These are phyloP conservation scores for Ostrea edulis DNA, from an alignment of 1,140 invertebrate species.

Conservation along the genomic window DNA sequence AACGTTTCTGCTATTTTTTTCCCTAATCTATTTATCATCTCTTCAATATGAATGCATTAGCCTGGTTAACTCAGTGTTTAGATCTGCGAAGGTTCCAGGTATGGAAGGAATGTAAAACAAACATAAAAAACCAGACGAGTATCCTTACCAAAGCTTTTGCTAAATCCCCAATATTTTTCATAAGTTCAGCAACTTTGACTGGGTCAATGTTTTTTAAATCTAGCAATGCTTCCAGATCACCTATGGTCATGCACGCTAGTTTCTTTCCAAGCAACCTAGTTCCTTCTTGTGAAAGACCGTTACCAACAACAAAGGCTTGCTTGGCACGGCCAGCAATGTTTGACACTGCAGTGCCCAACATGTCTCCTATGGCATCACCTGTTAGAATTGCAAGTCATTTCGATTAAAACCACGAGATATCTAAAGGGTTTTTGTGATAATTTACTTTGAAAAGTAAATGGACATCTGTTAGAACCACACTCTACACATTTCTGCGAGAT, in stretches of 20 bases:
- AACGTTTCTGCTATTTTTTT: no score
- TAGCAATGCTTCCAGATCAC: slow-evolving; percentile 63
- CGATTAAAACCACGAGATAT: no score
- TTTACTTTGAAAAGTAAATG: no score
- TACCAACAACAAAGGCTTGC: slow-evolving; percentile 60
- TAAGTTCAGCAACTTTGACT: slow-evolving; percentile 56
- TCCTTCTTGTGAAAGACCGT: slow-evolving; percentile 63
- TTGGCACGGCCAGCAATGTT: slow-evolving; percentile 45
- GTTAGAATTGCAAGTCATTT: background rate
- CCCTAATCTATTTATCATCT: no score
- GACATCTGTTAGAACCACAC: no score
- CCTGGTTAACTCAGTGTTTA: no score
- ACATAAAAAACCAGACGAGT: no score
- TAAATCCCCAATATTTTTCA: slow-evolving; percentile 64
- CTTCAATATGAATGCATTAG: no score
- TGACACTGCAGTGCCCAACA: slow-evolving; percentile 51
- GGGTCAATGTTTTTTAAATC: slow-evolving; percentile 67
- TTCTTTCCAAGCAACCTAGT: slow-evolving; percentile 61
- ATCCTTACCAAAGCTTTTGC: slow-evolving; percentile 59
- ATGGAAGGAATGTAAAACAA: no score
- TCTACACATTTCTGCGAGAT: no score
- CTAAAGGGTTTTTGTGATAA: no score
- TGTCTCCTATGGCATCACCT: slow-evolving; percentile 29
- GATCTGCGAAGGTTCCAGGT: no score
- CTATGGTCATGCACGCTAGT: slow-evolving; percentile 70